These are phyloP conservation scores for Lasioglossum calceatum DNA, from an alignment of 2,888 invertebrate species.

Conservation along the genomic window DNA sequence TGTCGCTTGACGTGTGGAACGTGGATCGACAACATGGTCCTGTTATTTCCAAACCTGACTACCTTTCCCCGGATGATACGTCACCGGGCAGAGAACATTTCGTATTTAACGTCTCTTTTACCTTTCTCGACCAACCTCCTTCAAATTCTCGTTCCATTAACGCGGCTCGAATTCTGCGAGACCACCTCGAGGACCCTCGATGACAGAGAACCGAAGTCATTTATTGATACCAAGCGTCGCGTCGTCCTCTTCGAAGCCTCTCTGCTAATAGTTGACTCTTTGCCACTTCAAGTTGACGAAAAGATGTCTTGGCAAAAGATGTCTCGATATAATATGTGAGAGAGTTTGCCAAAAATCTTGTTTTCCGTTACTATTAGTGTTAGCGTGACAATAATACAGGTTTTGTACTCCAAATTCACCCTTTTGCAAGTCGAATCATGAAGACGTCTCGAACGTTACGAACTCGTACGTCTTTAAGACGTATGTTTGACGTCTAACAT, in stretches of 20 bases:
- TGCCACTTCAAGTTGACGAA: not conserved
- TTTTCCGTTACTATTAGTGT: too few relatives aligned
- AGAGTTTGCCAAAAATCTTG: too few relatives aligned
- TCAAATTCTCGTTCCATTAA: slow-evolving; percentile 21
- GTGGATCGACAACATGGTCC: slow-evolving; percentile 2
- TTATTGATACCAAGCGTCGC: not conserved
- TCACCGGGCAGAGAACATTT: not conserved
- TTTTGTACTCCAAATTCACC: too few relatives aligned
- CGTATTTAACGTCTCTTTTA: slow-evolving; percentile 28
- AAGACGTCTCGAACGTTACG: too few relatives aligned
- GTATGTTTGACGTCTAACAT: too few relatives aligned
- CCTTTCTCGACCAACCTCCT: slow-evolving; percentile 3
- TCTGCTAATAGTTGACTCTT: not conserved
- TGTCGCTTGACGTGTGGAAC: not conserved
- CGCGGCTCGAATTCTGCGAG: not conserved
- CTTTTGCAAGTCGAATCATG: too few relatives aligned
- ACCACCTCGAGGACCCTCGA: slow-evolving; percentile 7
- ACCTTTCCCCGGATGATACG: not conserved
- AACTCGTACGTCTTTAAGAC: too few relatives aligned
- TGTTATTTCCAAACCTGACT: slow-evolving; percentile 9
- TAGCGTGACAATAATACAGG: too few relatives aligned
- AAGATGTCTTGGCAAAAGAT: too few relatives aligned
- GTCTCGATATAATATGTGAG: not conserved
- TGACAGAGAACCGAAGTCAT: not conserved
- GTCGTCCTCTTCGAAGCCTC: not conserved